Conservation (phyloP, 2,888 invertebrate species). For the Eulithis prunata region DNA sequence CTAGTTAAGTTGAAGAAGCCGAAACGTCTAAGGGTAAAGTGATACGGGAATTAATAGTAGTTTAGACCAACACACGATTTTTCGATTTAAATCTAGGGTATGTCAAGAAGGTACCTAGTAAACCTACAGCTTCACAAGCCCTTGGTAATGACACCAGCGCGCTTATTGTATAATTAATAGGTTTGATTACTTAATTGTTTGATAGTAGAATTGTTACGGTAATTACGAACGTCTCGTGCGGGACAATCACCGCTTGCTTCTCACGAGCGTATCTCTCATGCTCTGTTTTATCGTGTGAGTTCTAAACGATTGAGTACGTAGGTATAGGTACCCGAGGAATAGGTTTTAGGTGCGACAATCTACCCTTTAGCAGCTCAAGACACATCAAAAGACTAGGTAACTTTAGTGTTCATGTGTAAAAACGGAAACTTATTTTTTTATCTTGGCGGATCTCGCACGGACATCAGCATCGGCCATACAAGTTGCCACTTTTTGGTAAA, state of each 20-base stretch:
- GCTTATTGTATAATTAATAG: slow-evolving; percentile 13
- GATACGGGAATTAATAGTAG: too few species aligned
- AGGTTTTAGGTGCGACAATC: neutral
- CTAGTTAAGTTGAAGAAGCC: too few species aligned
- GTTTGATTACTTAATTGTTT: slow-evolving; percentile 36
- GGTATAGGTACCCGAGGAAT: neutral
- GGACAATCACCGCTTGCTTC: slow-evolving; percentile 20
- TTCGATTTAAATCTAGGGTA: neutral
- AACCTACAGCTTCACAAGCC: slow-evolving; percentile 2
- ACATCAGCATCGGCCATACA: too few species aligned
- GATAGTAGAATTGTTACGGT: slow-evolving; percentile 34
- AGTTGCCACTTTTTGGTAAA: too few species aligned
- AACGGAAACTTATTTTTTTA: too few species aligned
- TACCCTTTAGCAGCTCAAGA: slow-evolving; percentile 3
- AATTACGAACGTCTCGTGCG: slow-evolving; percentile 26
- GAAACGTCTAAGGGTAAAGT: too few species aligned
- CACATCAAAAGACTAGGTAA: too few species aligned
- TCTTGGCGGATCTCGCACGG: too few species aligned
- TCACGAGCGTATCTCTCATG: slow-evolving; percentile 35
- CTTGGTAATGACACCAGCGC: slow-evolving; percentile 27
- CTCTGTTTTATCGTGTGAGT: slow-evolving; percentile 11
- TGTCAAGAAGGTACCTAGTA: neutral
- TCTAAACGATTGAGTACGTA: neutral
- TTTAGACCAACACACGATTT: neutral
- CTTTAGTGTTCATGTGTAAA: too few species aligned